phyloP scores from a whole-genome alignment of 2,113 vertebrate genomes.

The Ceyx margarethae region DNA sequence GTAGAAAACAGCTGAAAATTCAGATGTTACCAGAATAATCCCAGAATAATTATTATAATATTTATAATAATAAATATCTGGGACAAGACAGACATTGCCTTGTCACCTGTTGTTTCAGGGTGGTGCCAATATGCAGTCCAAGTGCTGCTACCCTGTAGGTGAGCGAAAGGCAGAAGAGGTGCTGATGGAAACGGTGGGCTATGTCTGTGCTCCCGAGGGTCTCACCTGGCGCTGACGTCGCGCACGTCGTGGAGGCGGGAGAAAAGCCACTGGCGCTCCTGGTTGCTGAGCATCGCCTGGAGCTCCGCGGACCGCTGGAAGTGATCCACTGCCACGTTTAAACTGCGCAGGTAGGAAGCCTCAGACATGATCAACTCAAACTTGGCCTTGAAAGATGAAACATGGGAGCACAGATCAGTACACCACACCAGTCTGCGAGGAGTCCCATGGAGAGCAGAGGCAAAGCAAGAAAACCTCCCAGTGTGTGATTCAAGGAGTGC shows the following conservation, averaged over 20 bases:
- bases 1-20: neutral
- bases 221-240: slow-evolving; percentile 88
- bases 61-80: neutral
- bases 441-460: accelerated
- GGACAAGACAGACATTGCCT: neutral
- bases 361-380: slow-evolving; percentile 96
- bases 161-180: accelerated
- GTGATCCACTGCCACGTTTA: slow-evolving; percentile 91
- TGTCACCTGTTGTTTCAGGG: neutral
- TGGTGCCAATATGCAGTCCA: neutral
- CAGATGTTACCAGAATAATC: neutral
- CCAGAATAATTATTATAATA: too few relatives aligned
- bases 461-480: neutral
- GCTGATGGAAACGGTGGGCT: neutral
- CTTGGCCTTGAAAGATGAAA: slow-evolving; percentile 78
- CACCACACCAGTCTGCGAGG: accelerated
- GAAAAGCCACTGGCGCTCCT: slow-evolving; percentile 96
- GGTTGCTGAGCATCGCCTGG: slow-evolving; percentile 78
- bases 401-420: neutral
- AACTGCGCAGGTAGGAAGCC: slow-evolving; percentile 90
- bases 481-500: neutral
- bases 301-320: slow-evolving; percentile 86
- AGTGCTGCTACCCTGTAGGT: neutral
- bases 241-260: slow-evolving; percentile 89
- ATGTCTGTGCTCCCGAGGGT: neutral